Evolutionary conservation across 1,140 invertebrate species (phyloP).

Genomic region (Drosophila bifasciata): DNA sequence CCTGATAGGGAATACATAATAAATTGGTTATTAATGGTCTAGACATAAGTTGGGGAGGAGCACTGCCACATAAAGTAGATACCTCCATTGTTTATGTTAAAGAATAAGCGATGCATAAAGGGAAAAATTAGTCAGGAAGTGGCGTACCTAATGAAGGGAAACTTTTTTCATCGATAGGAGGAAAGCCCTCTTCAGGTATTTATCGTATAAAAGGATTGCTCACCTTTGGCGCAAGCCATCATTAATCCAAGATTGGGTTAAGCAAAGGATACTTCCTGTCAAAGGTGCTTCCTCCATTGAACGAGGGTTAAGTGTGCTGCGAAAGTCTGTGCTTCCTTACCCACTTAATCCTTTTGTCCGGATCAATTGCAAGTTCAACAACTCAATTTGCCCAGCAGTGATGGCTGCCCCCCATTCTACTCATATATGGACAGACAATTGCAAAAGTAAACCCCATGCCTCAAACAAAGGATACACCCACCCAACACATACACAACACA

Average conservation of each 20-base stretch:
- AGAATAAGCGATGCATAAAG: background rate
- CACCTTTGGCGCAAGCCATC: no score
- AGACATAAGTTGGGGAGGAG: conserved; percentile 27
- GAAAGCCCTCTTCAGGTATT: no score
- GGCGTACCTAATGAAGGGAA: no score
- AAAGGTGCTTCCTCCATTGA: no score
- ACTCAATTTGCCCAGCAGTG: conserved; percentile 62
- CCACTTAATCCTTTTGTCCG: conserved; percentile 25
- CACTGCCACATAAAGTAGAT: conserved; percentile 14
- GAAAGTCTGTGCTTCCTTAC: no score
- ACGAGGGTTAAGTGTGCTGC: no score
- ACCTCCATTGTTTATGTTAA: background rate
- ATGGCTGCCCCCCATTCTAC: conserved; percentile 2
- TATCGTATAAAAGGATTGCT: no score
- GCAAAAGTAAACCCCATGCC: conserved; percentile 22
- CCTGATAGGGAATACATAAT: conserved; percentile 43
- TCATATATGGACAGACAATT: conserved; percentile 53
- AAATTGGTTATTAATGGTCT: conserved; percentile 50
- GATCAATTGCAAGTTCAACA: conserved; percentile 72
- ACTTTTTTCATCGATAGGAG: no score
- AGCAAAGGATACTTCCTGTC: no score
- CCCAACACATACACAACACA: conserved; percentile 8
- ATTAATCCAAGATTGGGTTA: no score
- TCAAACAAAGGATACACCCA: conserved; percentile 29
- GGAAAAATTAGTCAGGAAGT: background rate